Percentiles rank a stretch among this genome's conserved stretches.
Evolutionary conservation across 64 coral and sea anemone genomes (phyloP).

Genomic region (Actinia equina): DNA sequence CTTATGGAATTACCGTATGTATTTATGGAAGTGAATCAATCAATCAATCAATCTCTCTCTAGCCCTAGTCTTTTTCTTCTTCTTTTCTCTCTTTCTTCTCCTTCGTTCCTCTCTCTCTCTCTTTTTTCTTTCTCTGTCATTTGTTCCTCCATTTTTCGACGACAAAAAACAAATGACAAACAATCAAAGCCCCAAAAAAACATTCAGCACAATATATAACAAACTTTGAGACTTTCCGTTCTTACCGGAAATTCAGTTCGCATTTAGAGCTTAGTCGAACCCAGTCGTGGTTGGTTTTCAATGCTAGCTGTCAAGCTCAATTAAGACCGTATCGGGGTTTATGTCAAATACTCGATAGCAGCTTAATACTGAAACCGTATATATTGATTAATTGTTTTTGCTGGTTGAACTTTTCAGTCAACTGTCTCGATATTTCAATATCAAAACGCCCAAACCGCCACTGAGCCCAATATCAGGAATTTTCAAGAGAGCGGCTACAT

Average conservation of each 20-base stretch:
- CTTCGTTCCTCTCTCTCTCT: too few relatives aligned
- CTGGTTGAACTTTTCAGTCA: constrained; percentile 2
- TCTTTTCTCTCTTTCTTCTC: too few relatives aligned
- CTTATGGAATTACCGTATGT: too few relatives aligned
- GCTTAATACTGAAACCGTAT: not conserved
- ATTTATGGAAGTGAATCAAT: too few relatives aligned
- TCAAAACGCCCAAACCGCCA: not conserved
- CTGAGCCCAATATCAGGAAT: not conserved
- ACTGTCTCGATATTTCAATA: constrained; percentile 3
- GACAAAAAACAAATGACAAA: not conserved
- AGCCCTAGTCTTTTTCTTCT: too few relatives aligned
- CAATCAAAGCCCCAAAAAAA: not conserved
- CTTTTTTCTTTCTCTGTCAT: too few relatives aligned
- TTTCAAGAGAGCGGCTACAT: too few relatives aligned
- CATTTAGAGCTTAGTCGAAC: not conserved
- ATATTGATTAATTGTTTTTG: constrained; percentile 5
- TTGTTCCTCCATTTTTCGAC: too few relatives aligned
- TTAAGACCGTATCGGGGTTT: not conserved
- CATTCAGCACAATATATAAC: not conserved
- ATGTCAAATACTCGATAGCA: not conserved
- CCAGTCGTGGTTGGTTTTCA: not conserved
- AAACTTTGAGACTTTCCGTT: not conserved
- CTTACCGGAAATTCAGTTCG: not conserved
- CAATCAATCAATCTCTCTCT: too few relatives aligned
- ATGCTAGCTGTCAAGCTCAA: constrained; percentile 6